Conservation (phyloP, 2,797 vertebrate genomes). For the Holocentrus rufus region DNA sequence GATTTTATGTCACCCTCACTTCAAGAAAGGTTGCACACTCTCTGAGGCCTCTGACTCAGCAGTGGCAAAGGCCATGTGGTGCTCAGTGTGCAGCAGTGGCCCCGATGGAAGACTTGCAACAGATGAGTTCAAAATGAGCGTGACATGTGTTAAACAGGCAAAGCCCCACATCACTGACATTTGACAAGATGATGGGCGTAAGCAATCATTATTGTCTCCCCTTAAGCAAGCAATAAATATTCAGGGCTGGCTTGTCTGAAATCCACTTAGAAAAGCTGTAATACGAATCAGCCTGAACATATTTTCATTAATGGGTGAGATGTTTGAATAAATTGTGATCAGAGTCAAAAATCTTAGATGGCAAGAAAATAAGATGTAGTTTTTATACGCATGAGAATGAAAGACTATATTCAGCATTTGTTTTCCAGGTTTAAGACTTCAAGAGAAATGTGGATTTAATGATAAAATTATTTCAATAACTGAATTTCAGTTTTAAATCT, state of each 20-base stretch:
- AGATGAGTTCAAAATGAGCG: constrained; percentile 77
- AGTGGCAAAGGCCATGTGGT: constrained; percentile 65
- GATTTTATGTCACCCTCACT: constrained; percentile 36
- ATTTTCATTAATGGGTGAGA: constrained; percentile 44
- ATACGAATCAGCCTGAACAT: constrained; percentile 60
- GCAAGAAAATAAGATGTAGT: neutral
- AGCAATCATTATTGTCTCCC: constrained; percentile 70
- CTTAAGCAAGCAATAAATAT: constrained; percentile 73
- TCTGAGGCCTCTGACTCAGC: constrained; percentile 49
- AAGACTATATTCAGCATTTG: neutral
- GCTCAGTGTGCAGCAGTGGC: constrained; percentile 64
- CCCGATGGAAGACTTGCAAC: constrained; percentile 61
- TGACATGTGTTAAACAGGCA: constrained; percentile 80
- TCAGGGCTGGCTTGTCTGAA: constrained; percentile 65
- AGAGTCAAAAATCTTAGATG: neutral
- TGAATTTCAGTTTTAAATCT: constrained; percentile 14
- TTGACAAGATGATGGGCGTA: constrained; percentile 76
- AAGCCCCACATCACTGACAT: constrained; percentile 68
- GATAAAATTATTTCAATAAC: constrained; percentile 5
- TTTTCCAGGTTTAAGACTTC: neutral
- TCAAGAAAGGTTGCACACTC: neutral
- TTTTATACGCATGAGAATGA: neutral
- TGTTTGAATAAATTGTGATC: constrained; percentile 33
- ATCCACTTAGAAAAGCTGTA: constrained; percentile 52
- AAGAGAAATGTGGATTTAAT: neutral